Percentiles rank a stretch among this genome's conserved stretches.
Evolutionary conservation across 2,113 vertebrate species (phyloP).

Genomic region (Oxyruncus cristatus): DNA sequence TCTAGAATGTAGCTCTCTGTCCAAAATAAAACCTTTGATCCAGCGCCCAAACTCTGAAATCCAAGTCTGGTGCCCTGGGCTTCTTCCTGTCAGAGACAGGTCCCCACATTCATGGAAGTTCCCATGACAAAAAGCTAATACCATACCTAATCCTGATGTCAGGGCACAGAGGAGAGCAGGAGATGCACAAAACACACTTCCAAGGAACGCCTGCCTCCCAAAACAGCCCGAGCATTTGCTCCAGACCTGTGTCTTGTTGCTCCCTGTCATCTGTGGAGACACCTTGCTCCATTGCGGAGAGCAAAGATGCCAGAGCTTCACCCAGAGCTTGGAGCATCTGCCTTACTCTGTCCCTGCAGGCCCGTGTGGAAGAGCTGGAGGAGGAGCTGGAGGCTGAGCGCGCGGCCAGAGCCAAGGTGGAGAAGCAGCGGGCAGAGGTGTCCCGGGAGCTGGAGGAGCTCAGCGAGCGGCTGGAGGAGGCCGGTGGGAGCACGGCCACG

Average conservation of each 20-base stretch:
- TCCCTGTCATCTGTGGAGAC: neutral
- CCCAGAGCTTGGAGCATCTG: neutral
- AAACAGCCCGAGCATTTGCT: neutral
- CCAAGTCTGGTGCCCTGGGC: neutral
- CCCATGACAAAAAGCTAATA: neutral
- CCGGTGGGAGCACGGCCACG: constrained; percentile 78
- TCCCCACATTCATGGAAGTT: neutral
- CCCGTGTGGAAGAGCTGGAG: constrained; percentile 88
- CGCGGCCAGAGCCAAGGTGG: constrained; percentile 82
- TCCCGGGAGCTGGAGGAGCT: constrained; percentile 90
- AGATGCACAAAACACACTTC: neutral
- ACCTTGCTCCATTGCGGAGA: neutral
- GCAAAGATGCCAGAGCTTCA: neutral
- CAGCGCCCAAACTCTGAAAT: neutral
- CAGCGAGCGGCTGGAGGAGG: constrained; percentile 90
- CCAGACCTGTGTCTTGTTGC: neutral
- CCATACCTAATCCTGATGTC: neutral
- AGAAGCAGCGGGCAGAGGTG: constrained; percentile 89
- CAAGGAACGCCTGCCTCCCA: neutral
- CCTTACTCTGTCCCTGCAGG: constrained; percentile 62
- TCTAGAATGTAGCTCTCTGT: neutral
- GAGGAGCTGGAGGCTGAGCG: constrained; percentile 92
- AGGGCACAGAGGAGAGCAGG: neutral
- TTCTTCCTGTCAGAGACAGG: neutral
- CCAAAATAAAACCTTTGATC: neutral